Percentiles rank a stretch among this genome's conserved stretches.
Evolutionary conservation across 2,888 invertebrate species (phyloP).

Genomic region (Hymenopus coronatus): DNA sequence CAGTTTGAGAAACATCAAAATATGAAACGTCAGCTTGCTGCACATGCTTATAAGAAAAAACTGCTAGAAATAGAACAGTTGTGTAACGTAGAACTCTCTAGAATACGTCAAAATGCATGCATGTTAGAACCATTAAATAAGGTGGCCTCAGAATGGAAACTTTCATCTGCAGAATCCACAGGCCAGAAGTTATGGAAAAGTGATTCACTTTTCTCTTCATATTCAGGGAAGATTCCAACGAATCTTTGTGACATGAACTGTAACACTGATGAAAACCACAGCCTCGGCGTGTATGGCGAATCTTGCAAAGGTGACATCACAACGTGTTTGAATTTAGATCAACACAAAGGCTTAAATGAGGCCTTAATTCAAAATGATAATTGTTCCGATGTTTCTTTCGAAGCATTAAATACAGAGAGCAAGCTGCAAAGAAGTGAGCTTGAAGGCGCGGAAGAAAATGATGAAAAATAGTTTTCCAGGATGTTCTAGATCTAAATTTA

Average conservation of each 20-base stretch:
- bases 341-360: not conserved
- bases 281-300: not conserved
- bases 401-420: not conserved
- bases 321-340: not conserved
- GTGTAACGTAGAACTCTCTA: conserved; percentile 47
- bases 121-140: conserved; percentile 45
- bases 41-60: conserved; percentile 45
- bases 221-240: not conserved
- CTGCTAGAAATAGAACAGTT: conserved; percentile 48
- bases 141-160: conserved; percentile 45
- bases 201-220: not conserved
- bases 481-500: too few species aligned
- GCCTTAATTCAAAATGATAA: not conserved
- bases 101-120: conserved; percentile 45
- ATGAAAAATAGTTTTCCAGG: not conserved
- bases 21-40: conserved; percentile 43
- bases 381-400: not conserved
- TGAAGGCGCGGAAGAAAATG: not conserved
- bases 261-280: not conserved
- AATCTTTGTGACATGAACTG: not conserved
- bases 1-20: conserved; percentile 44
- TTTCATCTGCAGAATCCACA: not conserved
- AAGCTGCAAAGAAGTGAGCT: not conserved
- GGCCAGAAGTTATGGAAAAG: not conserved
- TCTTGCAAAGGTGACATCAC: not conserved